phyloP scores from a whole-genome alignment of 2,113 vertebrate species.

The Rhabdornis inornatus region DNA sequence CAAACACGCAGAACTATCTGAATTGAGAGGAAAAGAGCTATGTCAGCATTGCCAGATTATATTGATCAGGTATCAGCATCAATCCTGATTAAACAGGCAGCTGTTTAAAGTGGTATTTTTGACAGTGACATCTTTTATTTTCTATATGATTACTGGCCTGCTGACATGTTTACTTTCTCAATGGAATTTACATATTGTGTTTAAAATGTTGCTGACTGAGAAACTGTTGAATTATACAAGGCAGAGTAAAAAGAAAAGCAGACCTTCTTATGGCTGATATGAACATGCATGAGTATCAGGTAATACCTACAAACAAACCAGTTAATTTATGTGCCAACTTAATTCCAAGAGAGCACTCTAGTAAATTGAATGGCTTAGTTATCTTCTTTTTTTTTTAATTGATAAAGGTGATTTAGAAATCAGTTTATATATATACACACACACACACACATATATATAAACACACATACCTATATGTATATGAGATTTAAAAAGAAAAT shows the following conservation, averaged over 20 bases:
- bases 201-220: constrained; percentile 15
- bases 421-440: not conserved
- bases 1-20: not conserved
- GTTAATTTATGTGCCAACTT: not conserved
- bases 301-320: not conserved
- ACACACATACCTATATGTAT: fast-evolving
- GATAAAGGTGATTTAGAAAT: not conserved
- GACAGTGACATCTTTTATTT: not conserved
- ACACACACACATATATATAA: fast-evolving
- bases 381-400: not conserved
- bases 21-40: not conserved
- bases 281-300: not conserved
- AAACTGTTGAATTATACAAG: not conserved
- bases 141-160: not conserved
- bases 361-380: not conserved
- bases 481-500: not conserved
- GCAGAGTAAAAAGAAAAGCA: not conserved
- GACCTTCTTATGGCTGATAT: not conserved
- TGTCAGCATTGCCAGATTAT: not conserved
- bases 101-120: not conserved
- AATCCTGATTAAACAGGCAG: not conserved
- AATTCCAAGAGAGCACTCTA: not conserved
- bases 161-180: constrained; percentile 12
- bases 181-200: not conserved
- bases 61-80: constrained; percentile 3